These are phyloP conservation scores for Oreochromis tanganicae DNA, from an alignment of 2,113 vertebrate genomes.

Conservation along the genomic window DNA sequence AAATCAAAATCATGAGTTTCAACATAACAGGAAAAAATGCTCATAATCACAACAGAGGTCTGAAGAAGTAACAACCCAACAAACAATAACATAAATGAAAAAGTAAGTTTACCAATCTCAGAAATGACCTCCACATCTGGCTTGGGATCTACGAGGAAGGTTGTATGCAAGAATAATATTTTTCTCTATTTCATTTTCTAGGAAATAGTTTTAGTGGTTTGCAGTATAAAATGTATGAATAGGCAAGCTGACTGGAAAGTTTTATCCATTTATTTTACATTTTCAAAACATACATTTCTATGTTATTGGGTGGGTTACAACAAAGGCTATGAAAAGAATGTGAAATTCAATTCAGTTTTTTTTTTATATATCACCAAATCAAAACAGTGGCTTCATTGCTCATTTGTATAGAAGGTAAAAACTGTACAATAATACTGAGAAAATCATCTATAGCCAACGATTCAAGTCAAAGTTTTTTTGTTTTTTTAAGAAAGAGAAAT, in stretches of 20 bases:
- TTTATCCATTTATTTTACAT: background rate
- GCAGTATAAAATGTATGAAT: background rate
- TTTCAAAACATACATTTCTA: background rate
- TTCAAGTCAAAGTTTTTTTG: background rate
- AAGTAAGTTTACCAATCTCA: background rate
- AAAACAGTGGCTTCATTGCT: rapidly evolving
- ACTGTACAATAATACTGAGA: background rate
- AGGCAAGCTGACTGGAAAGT: background rate
- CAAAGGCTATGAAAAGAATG: background rate
- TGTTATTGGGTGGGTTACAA: background rate
- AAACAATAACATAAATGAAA: background rate
- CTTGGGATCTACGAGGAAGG: background rate
- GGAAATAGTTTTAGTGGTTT: background rate
- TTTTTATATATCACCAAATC: background rate
- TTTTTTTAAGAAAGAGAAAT: background rate
- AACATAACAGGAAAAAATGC: background rate
- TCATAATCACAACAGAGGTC: background rate
- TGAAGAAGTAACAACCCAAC: background rate
- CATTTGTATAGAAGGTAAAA: background rate
- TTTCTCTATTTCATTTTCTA: background rate
- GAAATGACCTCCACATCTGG: background rate
- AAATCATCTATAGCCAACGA: background rate
- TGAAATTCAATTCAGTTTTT: background rate
- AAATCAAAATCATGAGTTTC: background rate
- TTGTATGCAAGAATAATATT: background rate